Percentiles rank a stretch among this genome's conserved stretches.
Evolutionary conservation across 2,797 vertebrate genomes (phyloP).

Genomic region (Falco naumanni): DNA sequence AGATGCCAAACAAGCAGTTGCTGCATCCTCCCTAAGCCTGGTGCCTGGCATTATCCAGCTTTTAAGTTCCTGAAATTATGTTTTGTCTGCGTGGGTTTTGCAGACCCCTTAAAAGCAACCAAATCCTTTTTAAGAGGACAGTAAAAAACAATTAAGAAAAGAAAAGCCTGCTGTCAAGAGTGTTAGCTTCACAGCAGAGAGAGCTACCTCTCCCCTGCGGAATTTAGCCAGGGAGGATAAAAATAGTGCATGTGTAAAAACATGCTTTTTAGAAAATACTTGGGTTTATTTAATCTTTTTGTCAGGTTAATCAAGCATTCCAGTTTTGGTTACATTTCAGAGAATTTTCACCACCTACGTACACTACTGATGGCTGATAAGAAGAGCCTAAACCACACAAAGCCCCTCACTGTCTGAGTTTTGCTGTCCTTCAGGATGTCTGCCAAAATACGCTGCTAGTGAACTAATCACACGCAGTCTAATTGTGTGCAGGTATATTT

Average conservation of each 20-base stretch:
- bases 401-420: background rate
- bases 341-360: background rate
- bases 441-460: background rate
- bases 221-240: background rate
- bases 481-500: background rate
- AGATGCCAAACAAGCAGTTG: background rate
- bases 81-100: background rate
- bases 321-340: background rate
- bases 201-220: background rate
- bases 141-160: background rate
- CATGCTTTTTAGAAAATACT: background rate
- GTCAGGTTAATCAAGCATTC: background rate
- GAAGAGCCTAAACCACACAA: background rate
- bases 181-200: background rate
- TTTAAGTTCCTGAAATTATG: background rate
- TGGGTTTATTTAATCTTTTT: background rate
- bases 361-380: background rate
- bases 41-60: background rate
- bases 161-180: background rate
- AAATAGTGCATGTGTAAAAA: background rate
- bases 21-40: background rate
- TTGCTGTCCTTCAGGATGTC: background rate
- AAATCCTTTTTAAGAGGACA: background rate
- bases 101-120: background rate
- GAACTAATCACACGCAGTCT: rapidly evolving